A percentile compares a stretch with the other conserved stretches of the same genome.
Conservation (phyloP, 2,797 vertebrate species). For the Serranus cabrilla region DNA sequence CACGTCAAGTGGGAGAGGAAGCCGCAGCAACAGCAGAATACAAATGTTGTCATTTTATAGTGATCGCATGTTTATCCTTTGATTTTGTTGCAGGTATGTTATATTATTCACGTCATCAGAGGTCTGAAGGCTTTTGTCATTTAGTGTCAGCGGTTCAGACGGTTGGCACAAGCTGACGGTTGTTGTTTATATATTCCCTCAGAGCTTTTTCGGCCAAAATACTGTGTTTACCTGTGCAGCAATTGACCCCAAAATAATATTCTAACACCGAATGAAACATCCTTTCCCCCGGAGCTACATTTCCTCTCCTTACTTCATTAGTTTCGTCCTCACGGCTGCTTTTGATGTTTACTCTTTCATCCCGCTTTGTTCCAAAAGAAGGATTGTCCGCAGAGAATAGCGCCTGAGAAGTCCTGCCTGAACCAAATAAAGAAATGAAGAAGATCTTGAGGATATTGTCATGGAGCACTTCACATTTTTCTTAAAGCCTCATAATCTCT, state of each 20-base stretch:
- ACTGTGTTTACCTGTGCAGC: not conserved
- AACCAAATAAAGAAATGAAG: conserved; percentile 19
- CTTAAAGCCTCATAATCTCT: conserved; percentile 10
- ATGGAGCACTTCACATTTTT: not conserved
- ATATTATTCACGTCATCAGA: conserved; percentile 28
- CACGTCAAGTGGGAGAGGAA: conserved; percentile 63
- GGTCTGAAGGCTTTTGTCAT: conserved; percentile 2
- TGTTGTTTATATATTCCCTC: conserved; percentile 1
- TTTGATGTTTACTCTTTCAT: conserved; percentile 39
- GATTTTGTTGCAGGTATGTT: conserved; percentile 29
- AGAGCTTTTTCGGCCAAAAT: not conserved
- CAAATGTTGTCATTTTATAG: conserved; percentile 51
- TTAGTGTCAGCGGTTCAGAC: conserved; percentile 1
- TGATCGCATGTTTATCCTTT: conserved; percentile 37
- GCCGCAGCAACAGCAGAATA: conserved; percentile 61
- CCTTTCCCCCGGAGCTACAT: not conserved
- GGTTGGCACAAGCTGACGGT: not conserved
- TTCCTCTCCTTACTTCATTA: conserved; percentile 19
- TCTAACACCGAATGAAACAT: not conserved
- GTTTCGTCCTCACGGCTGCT: not conserved
- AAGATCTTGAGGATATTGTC: conserved; percentile 19
- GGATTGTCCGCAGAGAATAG: conserved; percentile 7
- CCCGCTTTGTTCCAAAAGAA: conserved; percentile 21
- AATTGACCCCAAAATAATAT: not conserved
- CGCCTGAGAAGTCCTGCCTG: conserved; percentile 2